Evolutionary conservation across 2,888 invertebrate species (phyloP).

Genomic region (Callosobruchus maculatus): DNA sequence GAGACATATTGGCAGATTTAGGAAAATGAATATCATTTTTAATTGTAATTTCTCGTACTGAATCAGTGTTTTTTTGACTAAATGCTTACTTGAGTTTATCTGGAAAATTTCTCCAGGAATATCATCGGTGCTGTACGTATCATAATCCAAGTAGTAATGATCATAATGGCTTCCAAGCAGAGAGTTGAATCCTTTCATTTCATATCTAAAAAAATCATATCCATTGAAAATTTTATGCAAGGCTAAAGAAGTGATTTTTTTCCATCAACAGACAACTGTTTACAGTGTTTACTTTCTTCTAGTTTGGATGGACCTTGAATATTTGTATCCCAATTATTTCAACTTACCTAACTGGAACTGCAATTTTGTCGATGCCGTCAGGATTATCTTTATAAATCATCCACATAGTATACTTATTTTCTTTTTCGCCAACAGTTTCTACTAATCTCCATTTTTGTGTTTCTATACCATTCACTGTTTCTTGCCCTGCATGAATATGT

Average conservation of each 20-base stretch:
- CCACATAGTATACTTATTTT: conserved; percentile 88
- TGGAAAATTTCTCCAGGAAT: conserved; percentile 69
- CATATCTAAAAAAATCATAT: conserved; percentile 55
- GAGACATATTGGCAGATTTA: no score
- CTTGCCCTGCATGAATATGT: conserved; percentile 49
- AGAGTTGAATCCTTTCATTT: conserved; percentile 91
- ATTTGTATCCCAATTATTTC: no score
- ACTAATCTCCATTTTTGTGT: conserved; percentile 78
- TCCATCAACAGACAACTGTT: no score
- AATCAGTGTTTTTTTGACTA: no score
- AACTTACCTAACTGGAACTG: conserved; percentile 65
- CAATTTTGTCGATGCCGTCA: conserved; percentile 47
- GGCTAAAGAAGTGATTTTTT: no score
- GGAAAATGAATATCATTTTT: no score
- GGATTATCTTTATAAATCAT: conserved; percentile 67
- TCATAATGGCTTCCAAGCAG: conserved; percentile 95
- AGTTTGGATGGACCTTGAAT: no score
- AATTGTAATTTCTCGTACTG: no score
- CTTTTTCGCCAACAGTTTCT: conserved; percentile 69
- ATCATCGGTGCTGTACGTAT: conserved; percentile 61
- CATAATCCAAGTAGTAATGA: conserved; percentile 86
- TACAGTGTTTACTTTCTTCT: no score
- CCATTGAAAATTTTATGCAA: not conserved
- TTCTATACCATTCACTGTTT: conserved; percentile 65
- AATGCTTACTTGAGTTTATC: conserved; percentile 57